Conservation (phyloP, 2,797 vertebrate genomes). For the Crypturellus tataupa region DNA sequence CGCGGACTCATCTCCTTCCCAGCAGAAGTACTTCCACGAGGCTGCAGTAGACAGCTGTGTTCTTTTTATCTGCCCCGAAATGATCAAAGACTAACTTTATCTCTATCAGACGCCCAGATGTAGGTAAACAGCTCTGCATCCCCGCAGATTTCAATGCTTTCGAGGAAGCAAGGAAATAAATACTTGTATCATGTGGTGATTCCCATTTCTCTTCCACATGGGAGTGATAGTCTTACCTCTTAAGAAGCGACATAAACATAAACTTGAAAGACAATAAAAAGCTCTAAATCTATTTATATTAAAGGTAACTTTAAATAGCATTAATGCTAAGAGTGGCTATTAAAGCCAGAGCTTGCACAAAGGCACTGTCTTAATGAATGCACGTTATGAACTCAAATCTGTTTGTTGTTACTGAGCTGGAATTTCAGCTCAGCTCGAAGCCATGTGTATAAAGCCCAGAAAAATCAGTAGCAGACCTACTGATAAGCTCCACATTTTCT, state of each 20-base stretch:
- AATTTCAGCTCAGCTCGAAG: conserved; percentile 48
- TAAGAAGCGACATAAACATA: conserved; percentile 11
- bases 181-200: background rate
- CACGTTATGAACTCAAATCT: conserved; percentile 35
- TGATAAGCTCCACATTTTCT: conserved; percentile 33
- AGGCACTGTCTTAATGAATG: conserved; percentile 21
- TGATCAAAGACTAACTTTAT: conserved; percentile 63
- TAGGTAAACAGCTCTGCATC: conserved; percentile 52
- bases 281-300: background rate
- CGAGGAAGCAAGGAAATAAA: conserved; percentile 36
- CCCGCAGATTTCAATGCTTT: conserved; percentile 21
- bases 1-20: conserved; percentile 7
- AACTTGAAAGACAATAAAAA: conserved; percentile 1
- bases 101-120: conserved; percentile 7
- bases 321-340: conserved; percentile 21
- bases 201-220: background rate
- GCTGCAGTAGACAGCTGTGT: conserved; percentile 53
- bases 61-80: conserved; percentile 41
- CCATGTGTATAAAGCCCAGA: conserved; percentile 22
- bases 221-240: conserved; percentile 20
- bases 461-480: conserved; percentile 50
- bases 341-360: conserved; percentile 50
- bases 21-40: conserved; percentile 38
- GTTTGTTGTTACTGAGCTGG: conserved; percentile 64
- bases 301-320: background rate